phyloP scores from a whole-genome alignment of 2,888 invertebrate genomes.

The Acanthosepion lycidas region DNA sequence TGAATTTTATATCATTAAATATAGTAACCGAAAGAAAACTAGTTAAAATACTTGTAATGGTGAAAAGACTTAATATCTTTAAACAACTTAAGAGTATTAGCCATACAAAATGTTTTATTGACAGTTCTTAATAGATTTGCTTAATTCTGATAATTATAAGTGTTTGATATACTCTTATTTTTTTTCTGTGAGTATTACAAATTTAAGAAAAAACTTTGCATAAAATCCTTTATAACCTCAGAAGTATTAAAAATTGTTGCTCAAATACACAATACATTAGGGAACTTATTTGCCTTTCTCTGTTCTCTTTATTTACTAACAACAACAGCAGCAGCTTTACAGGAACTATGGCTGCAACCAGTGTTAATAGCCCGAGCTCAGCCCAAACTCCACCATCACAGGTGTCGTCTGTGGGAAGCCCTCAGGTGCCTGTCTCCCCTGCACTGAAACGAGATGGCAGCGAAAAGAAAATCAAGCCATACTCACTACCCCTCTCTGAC shows the following conservation, averaged over 20 bases:
- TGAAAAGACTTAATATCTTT: no score
- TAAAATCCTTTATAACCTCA: not conserved
- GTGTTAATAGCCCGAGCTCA: slow-evolving; percentile 33
- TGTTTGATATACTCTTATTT: no score
- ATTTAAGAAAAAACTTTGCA: no score
- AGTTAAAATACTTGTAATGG: no score
- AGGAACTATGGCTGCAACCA: not conserved
- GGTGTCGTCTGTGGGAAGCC: not conserved
- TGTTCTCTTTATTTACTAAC: not conserved
- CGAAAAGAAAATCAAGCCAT: slow-evolving; percentile 33
- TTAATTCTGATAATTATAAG: no score
- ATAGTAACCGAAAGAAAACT: no score
- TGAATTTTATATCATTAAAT: no score
- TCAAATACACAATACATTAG: not conserved
- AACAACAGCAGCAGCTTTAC: not conserved
- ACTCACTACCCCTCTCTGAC: slow-evolving; percentile 44
- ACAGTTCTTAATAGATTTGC: no score
- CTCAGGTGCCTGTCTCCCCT: slow-evolving; percentile 41
- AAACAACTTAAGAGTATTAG: no score
- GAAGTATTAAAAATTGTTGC: not conserved
- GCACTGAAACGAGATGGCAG: slow-evolving; percentile 33
- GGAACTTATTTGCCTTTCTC: not conserved
- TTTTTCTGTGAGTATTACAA: no score
- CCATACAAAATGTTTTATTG: no score
- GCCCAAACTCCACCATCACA: not conserved